Percentiles rank a stretch among this genome's conserved stretches.
Conservation (phyloP, 2,888 invertebrate species). For the Eristalis intricaria region DNA sequence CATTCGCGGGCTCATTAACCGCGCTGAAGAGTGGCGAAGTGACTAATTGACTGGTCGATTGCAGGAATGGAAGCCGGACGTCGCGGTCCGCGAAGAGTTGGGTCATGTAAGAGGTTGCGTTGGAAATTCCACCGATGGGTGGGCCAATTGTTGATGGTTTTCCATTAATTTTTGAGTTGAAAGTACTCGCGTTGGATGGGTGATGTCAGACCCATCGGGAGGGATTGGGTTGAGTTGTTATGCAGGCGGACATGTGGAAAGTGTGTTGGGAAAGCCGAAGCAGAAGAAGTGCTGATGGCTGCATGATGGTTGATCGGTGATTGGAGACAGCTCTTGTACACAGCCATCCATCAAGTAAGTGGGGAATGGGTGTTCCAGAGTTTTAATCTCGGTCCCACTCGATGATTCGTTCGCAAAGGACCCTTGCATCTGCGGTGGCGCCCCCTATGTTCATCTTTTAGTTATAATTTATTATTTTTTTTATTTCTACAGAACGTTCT, state of each 20-base stretch:
- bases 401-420: too few species aligned
- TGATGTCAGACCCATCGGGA: neutral
- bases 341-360: too few species aligned
- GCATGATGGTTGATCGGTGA: too few species aligned
- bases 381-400: too few species aligned
- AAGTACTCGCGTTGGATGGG: neutral
- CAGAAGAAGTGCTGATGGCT: neutral
- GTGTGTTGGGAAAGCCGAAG: neutral
- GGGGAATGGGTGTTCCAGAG: too few species aligned
- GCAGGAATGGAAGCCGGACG: conserved; percentile 20
- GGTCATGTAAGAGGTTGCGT: neutral
- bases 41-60: conserved; percentile 58
- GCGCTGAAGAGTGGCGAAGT: conserved; percentile 15
- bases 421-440: too few species aligned
- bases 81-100: neutral
- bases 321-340: too few species aligned
- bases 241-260: neutral
- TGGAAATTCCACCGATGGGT: neutral
- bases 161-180: neutral
- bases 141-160: neutral
- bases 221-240: neutral
- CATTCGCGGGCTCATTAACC: conserved; percentile 35
- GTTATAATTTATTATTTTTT: too few species aligned
- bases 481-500: too few species aligned
- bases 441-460: too few species aligned